These are phyloP conservation scores for Zelleria hepariella DNA, from an alignment of 2,888 invertebrate species.

Conservation along the genomic window DNA sequence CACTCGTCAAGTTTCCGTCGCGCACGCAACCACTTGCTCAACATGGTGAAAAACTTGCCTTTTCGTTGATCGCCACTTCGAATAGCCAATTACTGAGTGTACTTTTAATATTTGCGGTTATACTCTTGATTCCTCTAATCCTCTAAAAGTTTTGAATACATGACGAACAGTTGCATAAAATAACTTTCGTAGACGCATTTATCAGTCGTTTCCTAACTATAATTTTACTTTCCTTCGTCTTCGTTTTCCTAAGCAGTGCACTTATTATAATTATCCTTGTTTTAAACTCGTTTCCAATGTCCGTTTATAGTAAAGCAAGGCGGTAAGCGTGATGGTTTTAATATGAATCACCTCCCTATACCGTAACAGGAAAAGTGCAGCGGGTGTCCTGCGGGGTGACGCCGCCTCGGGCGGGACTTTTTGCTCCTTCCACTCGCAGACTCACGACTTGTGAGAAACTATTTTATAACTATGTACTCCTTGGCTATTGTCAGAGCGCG, in stretches of 20 bases:
- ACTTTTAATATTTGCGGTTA: neutral
- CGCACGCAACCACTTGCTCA: slow-evolving; percentile 29
- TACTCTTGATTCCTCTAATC: too few relatives aligned
- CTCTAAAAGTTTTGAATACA: neutral
- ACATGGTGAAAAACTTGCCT: slow-evolving; percentile 41
- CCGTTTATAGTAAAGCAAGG: slow-evolving; percentile 5
- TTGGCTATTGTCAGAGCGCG: neutral
- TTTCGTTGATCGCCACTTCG: slow-evolving; percentile 20
- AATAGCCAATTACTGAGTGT: neutral
- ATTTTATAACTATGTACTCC: neutral
- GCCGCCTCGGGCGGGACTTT: neutral
- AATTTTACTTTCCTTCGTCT: neutral
- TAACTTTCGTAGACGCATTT: neutral
- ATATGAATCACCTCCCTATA: slow-evolving; percentile 43
- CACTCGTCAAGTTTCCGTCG: slow-evolving; percentile 31
- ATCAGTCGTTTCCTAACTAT: neutral
- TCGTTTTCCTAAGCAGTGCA: neutral
- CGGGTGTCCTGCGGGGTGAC: slow-evolving; percentile 22
- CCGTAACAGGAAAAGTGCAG: slow-evolving; percentile 44
- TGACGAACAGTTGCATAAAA: neutral
- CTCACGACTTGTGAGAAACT: neutral
- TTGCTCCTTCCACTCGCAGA: neutral
- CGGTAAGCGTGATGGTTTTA: slow-evolving; percentile 21
- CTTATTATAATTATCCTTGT: neutral
- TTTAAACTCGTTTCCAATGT: neutral